phyloP scores from a whole-genome alignment of 2,113 vertebrate species.

The Malaclemys terrapin region DNA sequence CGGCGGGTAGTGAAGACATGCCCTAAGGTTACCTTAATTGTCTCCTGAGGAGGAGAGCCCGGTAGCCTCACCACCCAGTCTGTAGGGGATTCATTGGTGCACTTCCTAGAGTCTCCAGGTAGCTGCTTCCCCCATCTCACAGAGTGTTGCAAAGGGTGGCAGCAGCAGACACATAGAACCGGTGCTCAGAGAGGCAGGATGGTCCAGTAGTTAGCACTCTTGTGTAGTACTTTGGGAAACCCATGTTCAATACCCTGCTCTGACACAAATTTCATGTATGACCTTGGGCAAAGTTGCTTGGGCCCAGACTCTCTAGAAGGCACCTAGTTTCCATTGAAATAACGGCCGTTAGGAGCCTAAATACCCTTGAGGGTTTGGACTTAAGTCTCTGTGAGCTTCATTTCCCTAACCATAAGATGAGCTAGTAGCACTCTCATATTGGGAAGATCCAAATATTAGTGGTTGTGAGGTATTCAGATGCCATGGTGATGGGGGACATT shows the following conservation, averaged over 20 bases:
- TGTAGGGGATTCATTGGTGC: not conserved
- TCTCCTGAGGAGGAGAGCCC: too few species aligned
- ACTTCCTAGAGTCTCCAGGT: not conserved
- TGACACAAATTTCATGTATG: too few species aligned
- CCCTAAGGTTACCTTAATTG: too few species aligned
- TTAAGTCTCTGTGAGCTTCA: not conserved
- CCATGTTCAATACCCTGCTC: too few species aligned
- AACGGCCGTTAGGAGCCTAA: too few species aligned
- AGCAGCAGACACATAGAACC: not conserved
- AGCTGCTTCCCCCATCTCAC: not conserved
- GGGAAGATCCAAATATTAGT: not conserved
- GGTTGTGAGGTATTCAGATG: not conserved
- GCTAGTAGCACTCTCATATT: not conserved
- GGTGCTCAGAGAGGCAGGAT: too few species aligned
- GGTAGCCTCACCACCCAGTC: too few species aligned
- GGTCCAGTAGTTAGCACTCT: too few species aligned
- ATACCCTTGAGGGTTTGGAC: too few species aligned
- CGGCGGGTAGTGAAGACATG: too few species aligned
- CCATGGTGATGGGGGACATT: not conserved
- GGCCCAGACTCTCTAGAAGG: not conserved
- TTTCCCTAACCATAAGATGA: not conserved
- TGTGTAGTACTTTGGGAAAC: too few species aligned
- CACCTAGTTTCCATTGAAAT: not conserved
- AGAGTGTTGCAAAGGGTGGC: not conserved
- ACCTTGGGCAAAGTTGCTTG: too few species aligned